A percentile compares a stretch with the other conserved stretches of the same genome.
These are phyloP conservation scores for Chelonus formosanus DNA, from an alignment of 2,888 invertebrate genomes.

Conservation along the genomic window DNA sequence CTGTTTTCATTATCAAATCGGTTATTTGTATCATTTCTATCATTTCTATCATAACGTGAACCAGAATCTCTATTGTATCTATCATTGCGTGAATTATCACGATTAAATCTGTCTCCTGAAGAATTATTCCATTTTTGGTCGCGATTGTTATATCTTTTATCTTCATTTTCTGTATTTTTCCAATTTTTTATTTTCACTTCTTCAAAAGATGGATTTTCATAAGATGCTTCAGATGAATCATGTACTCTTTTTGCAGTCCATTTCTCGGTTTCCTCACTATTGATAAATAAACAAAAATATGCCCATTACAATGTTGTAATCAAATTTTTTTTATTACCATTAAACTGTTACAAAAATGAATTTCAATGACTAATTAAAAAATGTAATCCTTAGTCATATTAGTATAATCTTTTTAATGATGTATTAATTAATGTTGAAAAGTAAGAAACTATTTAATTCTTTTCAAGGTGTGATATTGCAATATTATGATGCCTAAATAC, in stretches of 20 bases:
- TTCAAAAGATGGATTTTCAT: conserved; percentile 21
- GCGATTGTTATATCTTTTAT: conserved; percentile 44
- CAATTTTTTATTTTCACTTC: conserved; percentile 47
- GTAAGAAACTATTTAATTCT: neutral
- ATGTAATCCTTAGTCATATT: no score
- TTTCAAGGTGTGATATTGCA: no score
- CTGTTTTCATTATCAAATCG: conserved; percentile 35
- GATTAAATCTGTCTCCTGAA: conserved; percentile 34
- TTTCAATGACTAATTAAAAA: no score
- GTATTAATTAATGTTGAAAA: neutral
- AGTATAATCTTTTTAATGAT: no score
- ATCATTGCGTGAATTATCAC: conserved; percentile 34
- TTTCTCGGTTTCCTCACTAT: conserved; percentile 39
- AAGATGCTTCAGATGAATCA: conserved; percentile 33
- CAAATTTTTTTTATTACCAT: no score
- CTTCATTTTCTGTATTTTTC: conserved; percentile 33
- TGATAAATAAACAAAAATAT: neutral
- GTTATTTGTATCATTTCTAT: conserved; percentile 36
- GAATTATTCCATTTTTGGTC: conserved; percentile 34
- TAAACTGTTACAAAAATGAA: no score
- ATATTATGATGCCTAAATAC: no score
- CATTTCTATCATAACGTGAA: conserved; percentile 37
- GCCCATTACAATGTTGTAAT: neutral
- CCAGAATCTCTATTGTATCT: conserved; percentile 33
- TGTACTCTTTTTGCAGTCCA: conserved; percentile 35